Evolutionary conservation across 2,888 invertebrate genomes (phyloP).

Genomic region (Caenorhabditis japonica): DNA sequence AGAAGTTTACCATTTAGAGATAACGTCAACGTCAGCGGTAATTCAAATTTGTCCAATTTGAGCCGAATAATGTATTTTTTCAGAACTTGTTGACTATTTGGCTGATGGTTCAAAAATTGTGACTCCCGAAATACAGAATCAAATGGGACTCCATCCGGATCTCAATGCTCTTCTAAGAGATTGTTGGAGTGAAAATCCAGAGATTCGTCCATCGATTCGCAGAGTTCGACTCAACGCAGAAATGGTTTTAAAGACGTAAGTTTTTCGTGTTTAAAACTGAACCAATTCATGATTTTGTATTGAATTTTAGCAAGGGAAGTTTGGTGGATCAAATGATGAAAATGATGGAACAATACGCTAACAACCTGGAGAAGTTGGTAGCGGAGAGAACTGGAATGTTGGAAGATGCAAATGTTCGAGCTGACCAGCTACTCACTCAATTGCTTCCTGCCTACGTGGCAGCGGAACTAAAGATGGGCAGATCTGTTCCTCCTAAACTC

Average conservation of each 20-base stretch:
- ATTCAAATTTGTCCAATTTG: too few relatives aligned
- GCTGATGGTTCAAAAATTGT: constrained; percentile 66
- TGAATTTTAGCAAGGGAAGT: constrained; percentile 58
- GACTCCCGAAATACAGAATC: constrained; percentile 72
- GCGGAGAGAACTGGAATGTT: constrained; percentile 76
- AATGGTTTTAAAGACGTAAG: constrained; percentile 71
- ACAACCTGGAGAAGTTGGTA: constrained; percentile 75
- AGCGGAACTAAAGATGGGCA: constrained; percentile 72
- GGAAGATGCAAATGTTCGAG: constrained; percentile 75
- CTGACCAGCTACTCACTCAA: constrained; percentile 73
- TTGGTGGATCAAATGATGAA: constrained; percentile 76
- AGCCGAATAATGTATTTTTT: too few relatives aligned
- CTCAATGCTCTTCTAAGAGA: constrained; percentile 65
- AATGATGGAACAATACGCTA: constrained; percentile 73
- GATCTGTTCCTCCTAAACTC: constrained; percentile 72
- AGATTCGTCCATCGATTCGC: constrained; percentile 74
- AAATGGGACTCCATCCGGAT: constrained; percentile 73
- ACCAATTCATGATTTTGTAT: not conserved
- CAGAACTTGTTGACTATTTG: constrained; percentile 68
- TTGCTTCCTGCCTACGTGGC: constrained; percentile 74
- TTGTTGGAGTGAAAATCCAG: constrained; percentile 76
- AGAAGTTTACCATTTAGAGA: constrained; percentile 63
- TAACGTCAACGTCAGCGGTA: constrained; percentile 61
- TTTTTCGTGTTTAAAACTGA: too few relatives aligned
- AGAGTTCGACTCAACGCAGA: constrained; percentile 75